phyloP scores from a whole-genome alignment of 2,888 invertebrate genomes.

The Tinea pellionella region DNA sequence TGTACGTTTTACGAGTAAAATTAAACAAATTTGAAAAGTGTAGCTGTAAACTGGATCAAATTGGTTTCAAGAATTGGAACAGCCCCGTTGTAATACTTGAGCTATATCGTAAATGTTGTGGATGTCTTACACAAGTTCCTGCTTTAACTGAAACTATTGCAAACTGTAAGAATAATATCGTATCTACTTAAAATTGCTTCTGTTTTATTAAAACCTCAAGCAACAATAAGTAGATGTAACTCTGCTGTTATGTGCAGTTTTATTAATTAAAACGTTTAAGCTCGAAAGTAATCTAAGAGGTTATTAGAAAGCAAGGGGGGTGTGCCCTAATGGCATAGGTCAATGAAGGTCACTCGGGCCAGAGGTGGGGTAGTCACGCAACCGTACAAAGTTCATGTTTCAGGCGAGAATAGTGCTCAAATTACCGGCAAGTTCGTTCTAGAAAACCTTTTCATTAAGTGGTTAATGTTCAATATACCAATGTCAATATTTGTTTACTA shows the following conservation, averaged over 20 bases:
- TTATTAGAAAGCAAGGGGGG: conserved; percentile 20
- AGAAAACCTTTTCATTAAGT: neutral
- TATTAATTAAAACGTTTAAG: neutral
- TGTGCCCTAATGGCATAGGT: conserved; percentile 40
- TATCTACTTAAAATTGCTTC: neutral
- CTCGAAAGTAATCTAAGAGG: neutral
- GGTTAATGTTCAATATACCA: neutral
- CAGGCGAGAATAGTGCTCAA: conserved; percentile 17
- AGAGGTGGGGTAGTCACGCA: conserved; percentile 41
- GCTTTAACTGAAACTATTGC: neutral
- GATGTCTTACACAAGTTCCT: neutral
- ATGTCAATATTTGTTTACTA: neutral
- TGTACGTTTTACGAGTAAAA: no score
- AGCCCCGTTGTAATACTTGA: neutral
- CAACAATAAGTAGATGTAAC: neutral
- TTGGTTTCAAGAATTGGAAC: neutral
- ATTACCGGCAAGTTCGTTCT: neutral
- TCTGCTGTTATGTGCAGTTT: neutral
- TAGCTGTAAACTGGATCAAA: neutral
- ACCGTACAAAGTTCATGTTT: conserved; percentile 25
- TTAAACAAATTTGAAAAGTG: no score
- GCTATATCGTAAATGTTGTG: neutral
- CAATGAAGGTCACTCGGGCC: conserved; percentile 30
- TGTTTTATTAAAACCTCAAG: neutral
- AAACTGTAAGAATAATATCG: neutral